Base-by-base conservation (phyloP, 2,113 vertebrate species). In the Grantiella picta region DNA sequence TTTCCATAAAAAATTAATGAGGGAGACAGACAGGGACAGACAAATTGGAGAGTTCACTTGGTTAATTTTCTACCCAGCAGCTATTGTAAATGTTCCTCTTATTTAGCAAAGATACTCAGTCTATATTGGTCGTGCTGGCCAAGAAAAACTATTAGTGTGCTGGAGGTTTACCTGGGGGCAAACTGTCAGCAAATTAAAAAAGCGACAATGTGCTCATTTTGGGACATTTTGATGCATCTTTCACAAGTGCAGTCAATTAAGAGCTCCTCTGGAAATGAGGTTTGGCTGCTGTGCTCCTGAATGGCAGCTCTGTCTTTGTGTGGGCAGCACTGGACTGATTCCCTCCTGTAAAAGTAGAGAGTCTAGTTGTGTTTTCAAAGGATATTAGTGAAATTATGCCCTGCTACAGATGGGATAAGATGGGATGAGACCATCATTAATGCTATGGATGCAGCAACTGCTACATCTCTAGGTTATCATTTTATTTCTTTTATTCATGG, bases 1-100 rank as follows among this genome's bases (percentile, higher is more conserved):
- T 59, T 92, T 95, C 86, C 85, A 92, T 82, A 92, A 94, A 96
- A 92, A 60, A 94, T 60, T 96, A 93, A 77, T 86, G 78, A 86
- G 85, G 52, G 82, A 97, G 61, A 76, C 33, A 63, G 44, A 59
- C 50, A 92, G 66, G 82, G 72, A 91, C 59, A 91, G 57, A 91
- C 44, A 57, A 89, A 78, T 92, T 90, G 88, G 89, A 52, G 96
- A 94, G 82, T 95, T 97, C 59, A 69, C 44, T 96, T 94, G 83
- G 78, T 57, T 92, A 70, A 94, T 95, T 97, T 73, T 92, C 86
- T 85, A 93, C 64, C 77, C 82, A 91, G 87, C 56, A 97, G 82
- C 86, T 89, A 87, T 90, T 65, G 70, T 79, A 84, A 82, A 94
- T 92, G 56, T 65, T 90, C 68, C 82, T 94, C 72, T 89, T 83